Percentiles rank a stretch among this genome's conserved stretches.
Conservation (phyloP, 2,888 invertebrate species). For the Habroteleia sp. region DNA sequence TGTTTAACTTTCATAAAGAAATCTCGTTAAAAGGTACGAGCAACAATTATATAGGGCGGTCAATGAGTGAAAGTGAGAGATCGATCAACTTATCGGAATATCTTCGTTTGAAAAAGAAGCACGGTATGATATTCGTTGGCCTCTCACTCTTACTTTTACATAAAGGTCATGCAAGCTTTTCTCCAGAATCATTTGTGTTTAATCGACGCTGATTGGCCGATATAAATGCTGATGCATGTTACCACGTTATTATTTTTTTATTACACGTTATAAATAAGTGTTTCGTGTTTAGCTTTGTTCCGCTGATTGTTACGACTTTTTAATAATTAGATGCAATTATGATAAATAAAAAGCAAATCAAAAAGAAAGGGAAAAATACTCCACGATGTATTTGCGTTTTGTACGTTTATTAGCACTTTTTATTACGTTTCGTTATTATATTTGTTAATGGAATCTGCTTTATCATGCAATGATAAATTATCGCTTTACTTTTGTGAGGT, state of each 20-base stretch:
- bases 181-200: slow-evolving; percentile 24
- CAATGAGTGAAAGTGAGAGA: slow-evolving; percentile 55
- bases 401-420: too few relatives aligned
- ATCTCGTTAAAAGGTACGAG: slow-evolving; percentile 21
- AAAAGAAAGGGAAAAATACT: too few relatives aligned
- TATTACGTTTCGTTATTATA: too few relatives aligned
- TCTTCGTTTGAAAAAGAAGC: slow-evolving; percentile 35
- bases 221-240: background rate
- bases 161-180: slow-evolving; percentile 35
- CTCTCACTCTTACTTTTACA: slow-evolving; percentile 47
- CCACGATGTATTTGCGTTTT: too few relatives aligned
- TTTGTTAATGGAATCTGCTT: too few relatives aligned
- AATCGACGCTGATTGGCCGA: slow-evolving; percentile 16
- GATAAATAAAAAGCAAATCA: too few relatives aligned
- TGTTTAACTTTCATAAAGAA: slow-evolving; percentile 50
- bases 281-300: too few relatives aligned
- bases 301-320: too few relatives aligned
- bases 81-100: slow-evolving; percentile 37
- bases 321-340: too few relatives aligned
- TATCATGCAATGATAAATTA: too few relatives aligned
- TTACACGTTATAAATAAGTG: background rate
- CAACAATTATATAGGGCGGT: slow-evolving; percentile 47
- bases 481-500: too few relatives aligned
- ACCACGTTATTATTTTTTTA: background rate
- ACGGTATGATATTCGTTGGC: slow-evolving; percentile 19